Conservation (phyloP, 2,113 vertebrate genomes). For the Alouatta palliata region DNA sequence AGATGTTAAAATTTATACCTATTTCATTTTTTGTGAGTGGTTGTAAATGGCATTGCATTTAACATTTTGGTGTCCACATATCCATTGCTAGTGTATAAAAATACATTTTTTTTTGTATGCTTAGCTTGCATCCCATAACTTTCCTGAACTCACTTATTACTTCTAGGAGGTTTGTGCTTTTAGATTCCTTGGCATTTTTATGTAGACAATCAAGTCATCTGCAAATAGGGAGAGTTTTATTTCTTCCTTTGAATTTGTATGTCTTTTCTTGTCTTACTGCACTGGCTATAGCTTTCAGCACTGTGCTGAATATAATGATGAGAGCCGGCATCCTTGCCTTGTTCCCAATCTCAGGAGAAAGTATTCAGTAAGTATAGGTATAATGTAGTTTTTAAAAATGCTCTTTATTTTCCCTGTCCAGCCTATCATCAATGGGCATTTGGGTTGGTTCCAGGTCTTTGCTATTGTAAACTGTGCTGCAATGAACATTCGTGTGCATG, state of each 20-base stretch:
- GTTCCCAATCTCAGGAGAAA: background rate
- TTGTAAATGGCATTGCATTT: background rate
- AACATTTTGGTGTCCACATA: background rate
- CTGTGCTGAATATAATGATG: background rate
- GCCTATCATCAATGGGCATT: too few species aligned
- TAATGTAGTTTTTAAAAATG: background rate
- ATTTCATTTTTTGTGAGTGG: background rate
- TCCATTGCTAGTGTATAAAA: background rate
- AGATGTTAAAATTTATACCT: background rate
- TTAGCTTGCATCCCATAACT: background rate
- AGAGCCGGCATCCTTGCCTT: background rate
- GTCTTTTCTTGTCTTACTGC: background rate
- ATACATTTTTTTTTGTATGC: background rate
- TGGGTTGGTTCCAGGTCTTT: too few species aligned
- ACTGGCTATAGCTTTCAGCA: background rate
- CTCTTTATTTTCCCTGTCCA: too few species aligned
- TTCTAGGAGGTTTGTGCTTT: background rate
- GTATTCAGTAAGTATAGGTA: background rate
- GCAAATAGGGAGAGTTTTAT: background rate
- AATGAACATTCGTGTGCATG: too few species aligned
- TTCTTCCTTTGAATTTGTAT: background rate
- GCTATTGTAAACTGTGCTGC: too few species aligned
- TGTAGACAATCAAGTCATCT: background rate
- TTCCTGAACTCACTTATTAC: background rate
- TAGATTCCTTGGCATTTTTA: background rate